Conservation (phyloP, 2,113 vertebrate genomes). For the Crotalus viridis region DNA sequence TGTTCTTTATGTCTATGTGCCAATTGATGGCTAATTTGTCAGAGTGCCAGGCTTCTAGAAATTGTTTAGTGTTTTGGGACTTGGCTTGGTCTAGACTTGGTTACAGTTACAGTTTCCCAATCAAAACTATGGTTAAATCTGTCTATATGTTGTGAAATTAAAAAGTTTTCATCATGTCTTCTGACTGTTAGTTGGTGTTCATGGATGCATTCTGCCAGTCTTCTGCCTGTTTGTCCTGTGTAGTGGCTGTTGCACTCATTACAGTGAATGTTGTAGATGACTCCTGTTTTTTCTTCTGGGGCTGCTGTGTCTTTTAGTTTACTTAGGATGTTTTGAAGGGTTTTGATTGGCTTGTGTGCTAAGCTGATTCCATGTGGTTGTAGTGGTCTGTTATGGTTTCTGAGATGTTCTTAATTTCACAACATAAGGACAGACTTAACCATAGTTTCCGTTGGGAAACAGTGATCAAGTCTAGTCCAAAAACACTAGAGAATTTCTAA, state of each 20-base stretch:
- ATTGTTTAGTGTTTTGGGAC: neutral
- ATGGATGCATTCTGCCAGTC: neutral
- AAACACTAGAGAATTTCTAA: too few relatives aligned
- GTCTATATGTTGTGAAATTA: neutral
- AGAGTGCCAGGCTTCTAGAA: neutral
- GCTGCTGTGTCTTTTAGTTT: too few relatives aligned
- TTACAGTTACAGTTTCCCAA: neutral
- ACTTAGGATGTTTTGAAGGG: too few relatives aligned
- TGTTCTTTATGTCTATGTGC: neutral
- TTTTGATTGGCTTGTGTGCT: too few relatives aligned
- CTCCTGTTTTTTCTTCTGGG: neutral
- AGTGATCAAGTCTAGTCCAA: too few relatives aligned
- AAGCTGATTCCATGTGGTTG: too few relatives aligned
- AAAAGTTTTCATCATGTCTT: neutral
- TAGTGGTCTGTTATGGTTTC: too few relatives aligned
- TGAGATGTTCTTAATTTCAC: too few relatives aligned
- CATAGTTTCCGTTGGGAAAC: too few relatives aligned
- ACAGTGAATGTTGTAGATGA: neutral
- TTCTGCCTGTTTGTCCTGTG: neutral
- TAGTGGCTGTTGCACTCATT: neutral
- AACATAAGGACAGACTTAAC: too few relatives aligned
- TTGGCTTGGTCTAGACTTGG: neutral
- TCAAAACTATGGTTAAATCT: neutral
- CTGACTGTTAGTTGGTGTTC: neutral
- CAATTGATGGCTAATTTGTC: neutral